Base-by-base conservation (phyloP, 2,888 invertebrate genomes). In the Conomelus anceps region DNA sequence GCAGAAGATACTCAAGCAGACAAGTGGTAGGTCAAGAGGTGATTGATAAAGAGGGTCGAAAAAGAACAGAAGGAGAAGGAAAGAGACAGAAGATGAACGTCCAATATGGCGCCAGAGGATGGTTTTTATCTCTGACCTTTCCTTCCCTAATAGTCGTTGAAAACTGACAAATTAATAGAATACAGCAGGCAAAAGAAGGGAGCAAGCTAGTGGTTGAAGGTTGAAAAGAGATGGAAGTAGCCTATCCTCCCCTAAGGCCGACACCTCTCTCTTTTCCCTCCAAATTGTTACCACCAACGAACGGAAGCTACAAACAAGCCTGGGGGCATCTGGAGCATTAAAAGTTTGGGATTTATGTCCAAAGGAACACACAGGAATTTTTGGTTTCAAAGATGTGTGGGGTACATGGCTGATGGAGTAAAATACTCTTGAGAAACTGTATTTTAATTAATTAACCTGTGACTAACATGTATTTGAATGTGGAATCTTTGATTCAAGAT, bases 101-200 rank as follows among this genome's bases (percentile, higher is more conserved):
- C 26, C 13, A 88, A 84, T 22, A 85, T 23, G 34, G 34, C 23
- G 23, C 22, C 22, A 22, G 23, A 22, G 84, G 11, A 84, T n/a
- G 23, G 85, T 34, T 88, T 22, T 86, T 86, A 86, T 86, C 86
- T 86, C 3, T 86, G 86, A 86, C 86, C 86, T 86, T 86, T 86
- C 86, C 29, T 85, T 26, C 17, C 26, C 86, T 20, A 20, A 20
- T 63, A 63, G n/a, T 86, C 29, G 86, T 86, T 86, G 86, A 86
- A 86, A 86, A 86, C 86, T 86, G 86, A 86, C 86, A 86, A 86
- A 86, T 86, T 86, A 86, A 86, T 86, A 86, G 86, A 86, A 86
- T 29, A 86, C 86, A 86, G 24, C 22, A 85, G 23, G 22, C 63
- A 7, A 63, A 13, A n/a, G 63, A 34, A 34, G 34, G 63, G 63